phyloP scores from a whole-genome alignment of 2,113 vertebrate species.

The Sebastes schlegelii region DNA sequence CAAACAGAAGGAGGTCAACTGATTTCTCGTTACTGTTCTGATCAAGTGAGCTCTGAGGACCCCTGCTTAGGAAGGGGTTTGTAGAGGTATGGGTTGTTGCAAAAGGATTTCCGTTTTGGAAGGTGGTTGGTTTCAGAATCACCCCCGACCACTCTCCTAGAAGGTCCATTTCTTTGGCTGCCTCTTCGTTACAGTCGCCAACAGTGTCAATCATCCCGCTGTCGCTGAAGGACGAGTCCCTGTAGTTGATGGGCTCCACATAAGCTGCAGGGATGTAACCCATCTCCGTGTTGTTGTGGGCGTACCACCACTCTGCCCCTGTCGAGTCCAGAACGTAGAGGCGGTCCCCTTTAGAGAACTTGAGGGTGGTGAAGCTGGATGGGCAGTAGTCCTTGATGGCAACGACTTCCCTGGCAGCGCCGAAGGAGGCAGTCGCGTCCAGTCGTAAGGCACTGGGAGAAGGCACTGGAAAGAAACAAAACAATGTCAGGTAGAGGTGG shows the following conservation, averaged over 20 bases:
- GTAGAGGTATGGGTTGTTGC: constrained; percentile 84
- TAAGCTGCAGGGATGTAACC: constrained; percentile 97
- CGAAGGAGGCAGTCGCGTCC: constrained; percentile 88
- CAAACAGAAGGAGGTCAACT: constrained; percentile 89
- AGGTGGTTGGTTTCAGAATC: constrained; percentile 74
- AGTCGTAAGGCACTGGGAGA: constrained; percentile 94
- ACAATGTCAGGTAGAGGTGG: neutral
- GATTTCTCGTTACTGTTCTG: constrained; percentile 78
- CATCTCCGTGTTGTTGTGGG: constrained; percentile 98
- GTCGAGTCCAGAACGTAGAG: constrained; percentile 95
- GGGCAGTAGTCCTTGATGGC: constrained; percentile 98
- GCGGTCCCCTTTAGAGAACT: constrained; percentile 95
- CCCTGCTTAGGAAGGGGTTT: constrained; percentile 92
- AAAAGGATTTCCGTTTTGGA: constrained; percentile 90
- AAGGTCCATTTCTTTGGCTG: constrained; percentile 88
- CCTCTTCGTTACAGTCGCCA: constrained; percentile 88
- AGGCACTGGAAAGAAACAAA: constrained; percentile 86
- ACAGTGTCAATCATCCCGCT: constrained; percentile 93
- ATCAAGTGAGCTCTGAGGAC: constrained; percentile 65
- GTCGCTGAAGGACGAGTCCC: constrained; percentile 91
- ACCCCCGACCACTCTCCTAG: constrained; percentile 87
- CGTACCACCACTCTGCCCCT: constrained; percentile 97
- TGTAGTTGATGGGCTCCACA: constrained; percentile 89
- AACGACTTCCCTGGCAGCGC: constrained; percentile 92
- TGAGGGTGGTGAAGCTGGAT: constrained; percentile 95